These are phyloP conservation scores for Phalacrocorax carbo DNA, from an alignment of 2,113 vertebrate species.

Conservation along the genomic window DNA sequence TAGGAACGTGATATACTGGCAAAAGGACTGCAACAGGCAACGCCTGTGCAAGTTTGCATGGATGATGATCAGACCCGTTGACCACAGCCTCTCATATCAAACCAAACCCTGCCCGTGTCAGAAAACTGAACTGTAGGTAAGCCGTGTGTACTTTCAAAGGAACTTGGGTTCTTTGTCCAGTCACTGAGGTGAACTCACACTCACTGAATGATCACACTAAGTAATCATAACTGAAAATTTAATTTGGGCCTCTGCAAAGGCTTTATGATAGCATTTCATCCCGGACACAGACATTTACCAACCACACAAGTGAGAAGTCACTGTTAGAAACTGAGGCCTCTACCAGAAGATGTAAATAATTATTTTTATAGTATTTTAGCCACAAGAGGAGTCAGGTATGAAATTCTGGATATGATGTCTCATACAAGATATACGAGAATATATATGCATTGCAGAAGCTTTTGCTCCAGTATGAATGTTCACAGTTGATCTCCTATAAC, in stretches of 20 bases:
- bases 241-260: neutral
- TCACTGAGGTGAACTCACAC: neutral
- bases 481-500: neutral
- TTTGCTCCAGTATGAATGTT: neutral
- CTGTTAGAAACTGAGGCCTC: neutral
- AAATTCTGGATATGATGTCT: neutral
- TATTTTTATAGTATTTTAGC: neutral
- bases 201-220: neutral
- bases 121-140: slow-evolving; percentile 79
- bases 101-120: slow-evolving; percentile 56
- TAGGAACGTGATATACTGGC: slow-evolving; percentile 84
- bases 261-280: neutral
- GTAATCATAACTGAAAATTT: neutral
- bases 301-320: neutral
- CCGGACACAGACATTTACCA: neutral
- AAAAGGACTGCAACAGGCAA: slow-evolving; percentile 83
- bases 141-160: neutral
- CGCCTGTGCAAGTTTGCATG: slow-evolving; percentile 81
- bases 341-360: neutral
- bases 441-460: neutral
- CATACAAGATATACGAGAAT: neutral
- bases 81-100: slow-evolving; percentile 28
- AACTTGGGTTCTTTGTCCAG: neutral
- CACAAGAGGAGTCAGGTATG: neutral
- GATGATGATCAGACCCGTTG: slow-evolving; percentile 83